phyloP scores from a whole-genome alignment of 2,797 vertebrate genomes.

The Esox lucius region DNA sequence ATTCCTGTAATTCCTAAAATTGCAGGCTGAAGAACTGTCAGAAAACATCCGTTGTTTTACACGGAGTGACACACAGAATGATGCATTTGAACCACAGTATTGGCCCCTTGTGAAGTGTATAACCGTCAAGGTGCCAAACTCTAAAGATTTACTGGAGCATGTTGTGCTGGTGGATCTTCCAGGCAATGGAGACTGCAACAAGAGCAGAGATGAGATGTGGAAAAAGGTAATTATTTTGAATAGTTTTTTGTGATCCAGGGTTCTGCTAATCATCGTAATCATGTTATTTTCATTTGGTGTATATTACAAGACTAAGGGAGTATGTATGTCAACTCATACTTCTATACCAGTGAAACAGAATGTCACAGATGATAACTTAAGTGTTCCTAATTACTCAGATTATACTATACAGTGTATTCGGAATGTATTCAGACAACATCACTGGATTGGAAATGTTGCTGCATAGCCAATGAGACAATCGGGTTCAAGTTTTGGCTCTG shows the following conservation, averaged over 20 bases:
- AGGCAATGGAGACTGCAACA: slow-evolving; percentile 66
- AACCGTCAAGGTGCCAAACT: slow-evolving; percentile 51
- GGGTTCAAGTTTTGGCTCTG: no score
- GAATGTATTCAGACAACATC: no score
- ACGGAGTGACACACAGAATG: slow-evolving; percentile 2
- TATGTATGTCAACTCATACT: no score
- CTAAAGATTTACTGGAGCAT: slow-evolving; percentile 42
- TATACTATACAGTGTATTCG: no score
- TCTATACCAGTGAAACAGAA: no score
- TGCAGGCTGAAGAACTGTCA: slow-evolving; percentile 46
- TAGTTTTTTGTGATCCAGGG: background rate
- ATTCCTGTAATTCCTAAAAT: background rate
- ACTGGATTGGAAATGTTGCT: no score
- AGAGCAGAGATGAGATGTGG: slow-evolving; percentile 61
- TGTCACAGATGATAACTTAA: no score
- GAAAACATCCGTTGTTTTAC: slow-evolving; percentile 26
- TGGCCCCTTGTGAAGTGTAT: slow-evolving; percentile 68
- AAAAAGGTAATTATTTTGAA: slow-evolving; percentile 44
- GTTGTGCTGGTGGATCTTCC: slow-evolving; percentile 63
- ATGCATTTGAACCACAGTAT: slow-evolving; percentile 17
- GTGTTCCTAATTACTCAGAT: no score
- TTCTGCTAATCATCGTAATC: background rate
- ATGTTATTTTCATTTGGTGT: background rate
- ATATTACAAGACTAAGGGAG: no score
- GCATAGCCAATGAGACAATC: no score